Percentiles rank a stretch among this genome's conserved stretches.
These are phyloP conservation scores for Pedicia rivosa DNA, from an alignment of 2,888 invertebrate species.

Conservation along the genomic window DNA sequence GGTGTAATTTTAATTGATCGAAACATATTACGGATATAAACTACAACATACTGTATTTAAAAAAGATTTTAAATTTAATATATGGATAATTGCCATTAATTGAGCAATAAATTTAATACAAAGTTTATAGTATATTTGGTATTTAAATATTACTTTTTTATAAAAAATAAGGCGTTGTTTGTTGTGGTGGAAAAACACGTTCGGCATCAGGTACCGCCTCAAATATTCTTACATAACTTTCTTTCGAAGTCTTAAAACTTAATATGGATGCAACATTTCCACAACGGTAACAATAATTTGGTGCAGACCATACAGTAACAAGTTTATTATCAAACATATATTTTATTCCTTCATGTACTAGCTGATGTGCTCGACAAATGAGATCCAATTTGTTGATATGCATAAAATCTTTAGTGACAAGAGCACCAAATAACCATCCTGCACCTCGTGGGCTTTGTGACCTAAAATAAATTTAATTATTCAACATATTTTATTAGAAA, in stretches of 20 bases:
- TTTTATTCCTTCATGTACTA: conserved; percentile 97
- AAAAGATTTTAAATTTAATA: background rate
- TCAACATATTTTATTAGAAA: too few relatives aligned
- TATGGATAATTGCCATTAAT: too few relatives aligned
- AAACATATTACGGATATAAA: background rate
- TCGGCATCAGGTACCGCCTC: conserved; percentile 91
- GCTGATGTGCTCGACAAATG: conserved; percentile 96
- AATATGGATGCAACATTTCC: conserved; percentile 97
- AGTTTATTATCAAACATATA: conserved; percentile 96
- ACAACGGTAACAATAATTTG: conserved; percentile 98
- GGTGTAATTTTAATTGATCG: background rate
- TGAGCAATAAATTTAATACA: conserved; percentile 3
- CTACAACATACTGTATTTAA: background rate
- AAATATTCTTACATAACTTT: conserved; percentile 72
- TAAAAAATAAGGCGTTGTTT: conserved; percentile 94
- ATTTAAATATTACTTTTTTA: conserved; percentile 30
- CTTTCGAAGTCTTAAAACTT: conserved; percentile 66
- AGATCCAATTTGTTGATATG: conserved; percentile 79
- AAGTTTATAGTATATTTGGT: background rate
- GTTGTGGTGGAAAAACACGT: conserved; percentile 81
- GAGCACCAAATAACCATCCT: conserved; percentile 92
- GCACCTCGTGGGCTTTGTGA: conserved; percentile 89
- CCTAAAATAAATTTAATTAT: conserved; percentile 30
- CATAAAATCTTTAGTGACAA: conserved; percentile 90
- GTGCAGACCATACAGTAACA: conserved; percentile 98